phyloP scores from a whole-genome alignment of 2,113 vertebrate genomes.

The Tetrax tetrax region DNA sequence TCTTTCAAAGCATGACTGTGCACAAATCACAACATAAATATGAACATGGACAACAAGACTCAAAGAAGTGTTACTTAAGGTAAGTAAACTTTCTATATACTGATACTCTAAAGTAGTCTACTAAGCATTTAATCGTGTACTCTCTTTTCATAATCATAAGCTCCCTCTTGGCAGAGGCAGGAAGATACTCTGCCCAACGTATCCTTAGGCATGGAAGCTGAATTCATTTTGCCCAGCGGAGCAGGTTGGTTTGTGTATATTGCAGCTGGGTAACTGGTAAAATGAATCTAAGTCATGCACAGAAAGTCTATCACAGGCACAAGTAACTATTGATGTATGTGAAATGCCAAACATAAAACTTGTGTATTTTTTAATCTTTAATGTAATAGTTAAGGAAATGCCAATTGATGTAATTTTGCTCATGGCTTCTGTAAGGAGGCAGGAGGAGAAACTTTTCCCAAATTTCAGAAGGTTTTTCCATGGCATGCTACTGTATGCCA shows the following conservation, averaged over 20 bases:
- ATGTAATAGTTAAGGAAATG: background rate
- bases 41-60: background rate
- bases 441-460: background rate
- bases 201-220: background rate
- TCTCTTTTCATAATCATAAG: constrained; percentile 2
- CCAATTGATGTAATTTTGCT: background rate
- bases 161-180: background rate
- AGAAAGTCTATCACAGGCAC: background rate
- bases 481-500: background rate
- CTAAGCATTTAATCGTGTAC: background rate
- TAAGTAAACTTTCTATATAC: background rate
- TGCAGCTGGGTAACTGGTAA: background rate
- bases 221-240: background rate
- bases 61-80: background rate
- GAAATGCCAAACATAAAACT: background rate
- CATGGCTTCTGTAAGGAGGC: background rate
- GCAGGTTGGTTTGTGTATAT: background rate
- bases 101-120: background rate
- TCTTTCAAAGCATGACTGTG: background rate
- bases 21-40: background rate
- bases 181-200: background rate
- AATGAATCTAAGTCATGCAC: background rate
- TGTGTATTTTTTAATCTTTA: background rate
- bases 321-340: background rate
- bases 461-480: background rate